Conservation (phyloP, 92 coral and sea anemone species). For the Epizoanthus illoricatus region DNA sequence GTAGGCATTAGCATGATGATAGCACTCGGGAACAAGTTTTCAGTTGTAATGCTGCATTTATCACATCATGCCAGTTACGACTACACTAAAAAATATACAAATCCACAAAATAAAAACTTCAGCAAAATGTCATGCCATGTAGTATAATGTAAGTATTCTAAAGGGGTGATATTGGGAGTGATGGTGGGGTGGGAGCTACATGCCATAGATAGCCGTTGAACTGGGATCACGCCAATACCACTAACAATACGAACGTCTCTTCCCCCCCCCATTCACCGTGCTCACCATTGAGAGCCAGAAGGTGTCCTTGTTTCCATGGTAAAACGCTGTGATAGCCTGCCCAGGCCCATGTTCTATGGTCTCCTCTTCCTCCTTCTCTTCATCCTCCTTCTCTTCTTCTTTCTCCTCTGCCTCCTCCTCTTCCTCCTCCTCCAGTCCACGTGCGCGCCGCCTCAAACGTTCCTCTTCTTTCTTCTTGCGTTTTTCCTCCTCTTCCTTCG, state of each 20-base stretch:
- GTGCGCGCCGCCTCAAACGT: slow-evolving; percentile 82
- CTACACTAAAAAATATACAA: too few species aligned
- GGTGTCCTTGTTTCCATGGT: slow-evolving; percentile 74
- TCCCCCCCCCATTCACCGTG: not conserved
- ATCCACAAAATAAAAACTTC: too few species aligned
- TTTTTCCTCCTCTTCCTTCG: slow-evolving; percentile 88
- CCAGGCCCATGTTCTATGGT: slow-evolving; percentile 67
- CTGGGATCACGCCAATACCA: too few species aligned
- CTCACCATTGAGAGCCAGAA: slow-evolving; percentile 94
- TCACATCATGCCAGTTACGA: too few species aligned
- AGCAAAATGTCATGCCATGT: too few species aligned
- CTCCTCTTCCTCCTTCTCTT: slow-evolving; percentile 55
- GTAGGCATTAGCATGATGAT: too few species aligned
- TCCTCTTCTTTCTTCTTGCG: slow-evolving; percentile 93
- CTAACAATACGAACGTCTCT: not conserved
- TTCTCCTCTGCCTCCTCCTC: slow-evolving; percentile 66
- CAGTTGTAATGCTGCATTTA: too few species aligned
- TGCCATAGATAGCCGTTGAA: too few species aligned
- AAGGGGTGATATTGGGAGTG: too few species aligned
- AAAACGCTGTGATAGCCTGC: slow-evolving; percentile 83
- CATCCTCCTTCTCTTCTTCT: slow-evolving; percentile 66
- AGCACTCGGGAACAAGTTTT: too few species aligned
- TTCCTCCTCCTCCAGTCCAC: slow-evolving; percentile 92
- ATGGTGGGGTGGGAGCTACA: too few species aligned
- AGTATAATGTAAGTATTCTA: too few species aligned